phyloP scores from a whole-genome alignment of 2,113 vertebrate species.

The Micronycteris hirsuta region DNA sequence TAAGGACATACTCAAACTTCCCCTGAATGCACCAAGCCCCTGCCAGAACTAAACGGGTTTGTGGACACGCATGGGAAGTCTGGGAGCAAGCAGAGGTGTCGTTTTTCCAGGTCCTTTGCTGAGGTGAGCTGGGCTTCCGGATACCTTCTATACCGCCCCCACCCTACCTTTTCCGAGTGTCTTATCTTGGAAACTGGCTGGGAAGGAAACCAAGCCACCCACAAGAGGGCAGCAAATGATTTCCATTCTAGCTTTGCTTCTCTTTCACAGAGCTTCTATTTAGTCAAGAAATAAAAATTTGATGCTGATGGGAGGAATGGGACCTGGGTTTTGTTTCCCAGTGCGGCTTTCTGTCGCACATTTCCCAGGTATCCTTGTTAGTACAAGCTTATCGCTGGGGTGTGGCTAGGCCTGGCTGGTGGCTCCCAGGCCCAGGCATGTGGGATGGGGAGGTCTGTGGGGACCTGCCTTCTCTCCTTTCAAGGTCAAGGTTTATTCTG shows the following conservation, averaged over 20 bases:
- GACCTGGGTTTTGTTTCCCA: slow-evolving; percentile 77
- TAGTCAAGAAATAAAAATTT: slow-evolving; percentile 79
- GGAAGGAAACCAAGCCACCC: slow-evolving; percentile 52
- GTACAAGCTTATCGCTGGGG: slow-evolving; percentile 68
- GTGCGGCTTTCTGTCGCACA: slow-evolving; percentile 50
- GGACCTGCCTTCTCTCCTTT: slow-evolving; percentile 28
- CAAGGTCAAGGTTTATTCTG: slow-evolving; percentile 59
- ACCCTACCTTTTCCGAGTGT: not conserved
- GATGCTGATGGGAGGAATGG: slow-evolving; percentile 73
- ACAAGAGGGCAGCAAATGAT: slow-evolving; percentile 85
- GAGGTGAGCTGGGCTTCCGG: not conserved
- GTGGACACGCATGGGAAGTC: no score
- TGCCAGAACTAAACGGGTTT: not conserved
- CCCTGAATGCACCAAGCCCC: not conserved
- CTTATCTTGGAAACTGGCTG: not conserved
- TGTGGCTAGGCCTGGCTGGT: slow-evolving; percentile 43
- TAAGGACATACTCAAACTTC: not conserved
- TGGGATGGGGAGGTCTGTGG: not conserved
- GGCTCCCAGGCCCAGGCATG: not conserved
- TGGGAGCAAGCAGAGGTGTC: not conserved
- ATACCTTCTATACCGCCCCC: rapidly evolving
- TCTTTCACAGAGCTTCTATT: slow-evolving; percentile 68
- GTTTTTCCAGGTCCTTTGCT: not conserved
- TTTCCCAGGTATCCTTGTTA: slow-evolving; percentile 71
- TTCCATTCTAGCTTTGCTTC: slow-evolving; percentile 59